Evolutionary conservation across 2,888 invertebrate genomes (phyloP).

Genomic region (Epinotia nisella): DNA sequence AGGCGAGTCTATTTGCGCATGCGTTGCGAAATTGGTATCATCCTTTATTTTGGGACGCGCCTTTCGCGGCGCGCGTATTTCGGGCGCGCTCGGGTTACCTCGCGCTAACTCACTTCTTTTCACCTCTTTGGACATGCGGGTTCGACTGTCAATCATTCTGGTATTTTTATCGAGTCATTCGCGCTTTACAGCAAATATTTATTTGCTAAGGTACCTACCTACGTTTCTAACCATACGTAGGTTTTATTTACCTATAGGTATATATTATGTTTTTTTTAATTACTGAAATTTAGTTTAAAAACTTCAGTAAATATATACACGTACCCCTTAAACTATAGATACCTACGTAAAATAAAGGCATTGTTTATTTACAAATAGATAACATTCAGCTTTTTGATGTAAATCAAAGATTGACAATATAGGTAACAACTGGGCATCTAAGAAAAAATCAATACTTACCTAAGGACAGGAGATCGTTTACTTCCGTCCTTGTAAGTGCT

Average conservation of each 20-base stretch:
- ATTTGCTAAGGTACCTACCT: background rate
- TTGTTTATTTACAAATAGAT: background rate
- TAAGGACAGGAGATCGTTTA: no score
- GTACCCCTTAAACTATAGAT: background rate
- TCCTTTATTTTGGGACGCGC: slow-evolving; percentile 51
- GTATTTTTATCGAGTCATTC: background rate
- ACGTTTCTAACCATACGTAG: background rate
- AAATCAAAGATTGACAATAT: no score
- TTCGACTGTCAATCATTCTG: slow-evolving; percentile 21
- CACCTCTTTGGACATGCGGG: slow-evolving; percentile 11
- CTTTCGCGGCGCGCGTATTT: slow-evolving; percentile 45
- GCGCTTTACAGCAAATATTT: background rate
- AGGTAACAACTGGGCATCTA: no score
- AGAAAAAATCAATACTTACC: no score
- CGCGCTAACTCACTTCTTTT: slow-evolving; percentile 37
- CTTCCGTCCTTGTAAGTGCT: no score
- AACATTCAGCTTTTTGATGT: no score
- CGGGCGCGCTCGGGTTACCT: slow-evolving; percentile 47
- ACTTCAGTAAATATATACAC: background rate
- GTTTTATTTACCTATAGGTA: no score
- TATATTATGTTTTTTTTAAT: background rate
- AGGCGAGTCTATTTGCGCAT: slow-evolving; percentile 45
- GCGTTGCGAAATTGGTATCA: slow-evolving; percentile 66
- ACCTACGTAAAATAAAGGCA: background rate
- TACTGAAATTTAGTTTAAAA: background rate